These are phyloP conservation scores for Chrysolophus pictus DNA, from an alignment of 2,797 vertebrate species.

Conservation along the genomic window DNA sequence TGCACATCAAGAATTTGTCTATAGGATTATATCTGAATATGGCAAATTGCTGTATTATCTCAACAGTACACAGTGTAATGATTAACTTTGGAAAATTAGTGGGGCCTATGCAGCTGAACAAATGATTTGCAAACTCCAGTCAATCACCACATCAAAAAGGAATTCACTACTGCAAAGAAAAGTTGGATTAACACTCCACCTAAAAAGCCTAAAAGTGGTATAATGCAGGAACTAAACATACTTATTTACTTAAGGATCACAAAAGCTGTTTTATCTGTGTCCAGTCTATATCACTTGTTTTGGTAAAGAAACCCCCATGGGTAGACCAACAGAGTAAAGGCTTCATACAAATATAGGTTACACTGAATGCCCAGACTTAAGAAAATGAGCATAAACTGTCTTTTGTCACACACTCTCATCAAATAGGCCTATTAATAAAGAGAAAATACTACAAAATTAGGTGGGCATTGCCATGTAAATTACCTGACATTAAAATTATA, in stretches of 20 bases:
- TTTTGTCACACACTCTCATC: not conserved
- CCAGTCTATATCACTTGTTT: not conserved
- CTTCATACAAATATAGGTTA: not conserved
- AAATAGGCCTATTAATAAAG: not conserved
- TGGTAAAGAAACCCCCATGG: not conserved
- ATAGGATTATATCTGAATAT: conserved; percentile 47
- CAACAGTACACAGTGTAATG: not conserved
- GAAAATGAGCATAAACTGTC: not conserved
- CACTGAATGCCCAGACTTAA: not conserved
- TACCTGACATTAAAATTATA: not conserved
- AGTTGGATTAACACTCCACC: conserved; percentile 7
- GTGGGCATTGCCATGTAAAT: not conserved
- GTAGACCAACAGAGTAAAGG: not conserved
- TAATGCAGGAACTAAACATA: not conserved
- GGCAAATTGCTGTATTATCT: conserved; percentile 37
- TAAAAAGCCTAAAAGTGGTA: conserved; percentile 15
- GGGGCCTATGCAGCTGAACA: conserved; percentile 56
- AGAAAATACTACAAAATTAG: not conserved
- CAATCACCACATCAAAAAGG: conserved; percentile 53
- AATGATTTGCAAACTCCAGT: conserved; percentile 36
- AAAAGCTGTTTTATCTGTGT: conserved; percentile 10
- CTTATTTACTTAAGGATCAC: conserved; percentile 30
- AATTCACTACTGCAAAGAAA: conserved; percentile 40
- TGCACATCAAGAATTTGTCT: conserved; percentile 56
- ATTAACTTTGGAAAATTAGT: conserved; percentile 54